phyloP scores from a whole-genome alignment of 1,140 invertebrate species.

The Drosophila kepulauana region DNA sequence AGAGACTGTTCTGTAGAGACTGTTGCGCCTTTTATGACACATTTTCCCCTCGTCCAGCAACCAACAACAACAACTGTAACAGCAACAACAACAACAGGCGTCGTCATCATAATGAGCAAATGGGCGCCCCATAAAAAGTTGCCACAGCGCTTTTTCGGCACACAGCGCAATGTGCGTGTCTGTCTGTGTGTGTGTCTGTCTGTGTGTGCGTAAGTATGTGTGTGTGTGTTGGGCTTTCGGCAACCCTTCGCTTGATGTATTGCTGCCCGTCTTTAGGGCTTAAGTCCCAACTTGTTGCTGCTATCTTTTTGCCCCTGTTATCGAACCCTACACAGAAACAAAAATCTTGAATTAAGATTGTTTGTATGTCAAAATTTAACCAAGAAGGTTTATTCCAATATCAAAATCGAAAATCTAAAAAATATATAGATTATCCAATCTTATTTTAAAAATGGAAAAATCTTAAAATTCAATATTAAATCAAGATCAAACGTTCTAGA shows the following conservation, averaged over 20 bases:
- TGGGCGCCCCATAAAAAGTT: conserved; percentile 59
- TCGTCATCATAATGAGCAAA: conserved; percentile 55
- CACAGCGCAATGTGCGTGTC: conserved; percentile 46
- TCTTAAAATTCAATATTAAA: too few species aligned
- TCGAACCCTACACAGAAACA: neutral
- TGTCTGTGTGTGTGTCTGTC: conserved; percentile 16
- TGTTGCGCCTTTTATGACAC: conserved; percentile 56
- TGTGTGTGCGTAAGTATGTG: conserved; percentile 21
- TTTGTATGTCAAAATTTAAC: too few species aligned
- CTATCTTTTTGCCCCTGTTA: conserved; percentile 12
- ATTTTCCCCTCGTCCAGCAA: conserved; percentile 8
- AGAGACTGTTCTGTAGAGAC: conserved; percentile 26
- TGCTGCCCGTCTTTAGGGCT: conserved; percentile 27
- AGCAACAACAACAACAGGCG: conserved; percentile 11
- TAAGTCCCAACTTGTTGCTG: conserved; percentile 52
- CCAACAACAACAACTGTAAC: conserved; percentile 13
- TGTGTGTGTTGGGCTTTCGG: conserved; percentile 50
- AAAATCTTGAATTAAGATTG: too few species aligned
- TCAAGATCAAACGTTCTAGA: too few species aligned
- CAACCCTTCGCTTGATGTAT: conserved; percentile 65
- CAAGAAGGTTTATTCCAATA: too few species aligned
- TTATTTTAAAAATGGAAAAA: too few species aligned
- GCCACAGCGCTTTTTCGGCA: conserved; percentile 41
- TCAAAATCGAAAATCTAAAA: too few species aligned
- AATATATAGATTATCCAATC: too few species aligned